A percentile compares a stretch with the other conserved stretches of the same genome.
Evolutionary conservation across 2,797 vertebrate genomes (phyloP).

Genomic region (Ctenochaetus hawaiiensis): DNA sequence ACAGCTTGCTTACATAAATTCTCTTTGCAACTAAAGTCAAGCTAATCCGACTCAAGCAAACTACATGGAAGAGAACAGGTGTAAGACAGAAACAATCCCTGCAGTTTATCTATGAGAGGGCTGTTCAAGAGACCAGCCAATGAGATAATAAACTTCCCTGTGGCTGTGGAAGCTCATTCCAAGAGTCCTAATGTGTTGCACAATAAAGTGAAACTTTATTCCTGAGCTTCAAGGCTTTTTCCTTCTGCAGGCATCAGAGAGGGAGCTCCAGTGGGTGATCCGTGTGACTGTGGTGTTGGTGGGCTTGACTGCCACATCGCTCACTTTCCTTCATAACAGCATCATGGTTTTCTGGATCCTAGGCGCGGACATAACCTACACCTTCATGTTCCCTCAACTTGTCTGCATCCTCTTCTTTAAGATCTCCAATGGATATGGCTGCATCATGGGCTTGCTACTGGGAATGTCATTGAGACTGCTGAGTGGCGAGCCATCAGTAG

Average conservation of each 20-base stretch:
- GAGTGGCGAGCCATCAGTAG: conserved; percentile 64
- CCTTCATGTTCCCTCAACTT: conserved; percentile 85
- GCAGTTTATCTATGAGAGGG: too few species aligned
- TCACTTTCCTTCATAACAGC: conserved; percentile 79
- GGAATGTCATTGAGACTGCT: conserved; percentile 55
- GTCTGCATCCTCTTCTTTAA: conserved; percentile 81
- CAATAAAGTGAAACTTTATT: too few species aligned
- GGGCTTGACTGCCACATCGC: conserved; percentile 70
- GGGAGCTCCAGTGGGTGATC: conserved; percentile 83
- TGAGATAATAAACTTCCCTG: too few species aligned
- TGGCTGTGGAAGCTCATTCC: too few species aligned
- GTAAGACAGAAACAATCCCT: too few species aligned
- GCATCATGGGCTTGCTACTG: conserved; percentile 44
- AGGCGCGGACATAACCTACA: conserved; percentile 81
- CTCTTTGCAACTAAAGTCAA: too few species aligned
- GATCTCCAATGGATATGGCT: conserved; percentile 80
- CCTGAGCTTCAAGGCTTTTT: not conserved
- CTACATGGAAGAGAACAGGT: too few species aligned
- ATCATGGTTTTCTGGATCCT: conserved; percentile 85
- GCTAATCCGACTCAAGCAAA: too few species aligned
- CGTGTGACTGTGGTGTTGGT: conserved; percentile 76
- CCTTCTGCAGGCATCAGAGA: conserved; percentile 78
- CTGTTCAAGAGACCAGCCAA: too few species aligned
- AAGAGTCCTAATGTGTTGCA: too few species aligned
- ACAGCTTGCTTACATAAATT: too few species aligned